These are phyloP conservation scores for Cryptomyrus ogoouensis DNA, from an alignment of 2,113 vertebrate species.

Conservation along the genomic window DNA sequence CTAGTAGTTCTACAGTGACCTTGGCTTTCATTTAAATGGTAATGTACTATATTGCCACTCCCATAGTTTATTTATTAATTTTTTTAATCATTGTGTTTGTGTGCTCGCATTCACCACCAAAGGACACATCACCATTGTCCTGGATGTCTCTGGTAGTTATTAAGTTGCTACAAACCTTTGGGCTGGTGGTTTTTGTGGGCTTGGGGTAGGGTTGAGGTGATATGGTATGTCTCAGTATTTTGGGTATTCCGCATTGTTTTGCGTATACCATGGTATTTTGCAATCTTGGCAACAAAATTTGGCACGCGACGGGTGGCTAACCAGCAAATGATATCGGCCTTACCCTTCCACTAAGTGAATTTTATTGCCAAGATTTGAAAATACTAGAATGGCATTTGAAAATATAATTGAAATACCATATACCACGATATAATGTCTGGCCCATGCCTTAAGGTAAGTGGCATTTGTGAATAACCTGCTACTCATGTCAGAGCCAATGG, in stretches of 20 bases:
- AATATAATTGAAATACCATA: neutral
- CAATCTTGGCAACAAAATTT: neutral
- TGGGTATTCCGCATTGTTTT: neutral
- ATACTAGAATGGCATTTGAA: neutral
- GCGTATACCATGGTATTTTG: neutral
- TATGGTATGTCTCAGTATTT: neutral
- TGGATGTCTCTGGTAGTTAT: neutral
- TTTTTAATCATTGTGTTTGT: slow-evolving; percentile 24
- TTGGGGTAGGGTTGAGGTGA: neutral
- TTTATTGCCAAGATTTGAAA: neutral
- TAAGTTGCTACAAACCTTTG: neutral
- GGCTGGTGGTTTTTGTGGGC: neutral
- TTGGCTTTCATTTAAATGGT: slow-evolving; percentile 46
- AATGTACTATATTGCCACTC: slow-evolving; percentile 38
- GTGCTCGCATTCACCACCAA: slow-evolving; percentile 5
- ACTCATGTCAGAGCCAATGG: neutral
- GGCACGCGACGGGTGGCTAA: neutral
- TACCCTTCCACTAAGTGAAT: neutral
- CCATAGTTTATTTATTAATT: neutral
- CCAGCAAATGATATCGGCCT: neutral
- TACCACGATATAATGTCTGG: neutral
- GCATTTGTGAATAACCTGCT: too few relatives aligned
- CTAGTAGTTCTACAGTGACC: slow-evolving; percentile 28
- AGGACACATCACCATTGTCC: slow-evolving; percentile 16
- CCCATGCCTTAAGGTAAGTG: neutral